These are phyloP conservation scores for Pseudorasbora parva DNA, from an alignment of 2,113 vertebrate species.

Conservation along the genomic window DNA sequence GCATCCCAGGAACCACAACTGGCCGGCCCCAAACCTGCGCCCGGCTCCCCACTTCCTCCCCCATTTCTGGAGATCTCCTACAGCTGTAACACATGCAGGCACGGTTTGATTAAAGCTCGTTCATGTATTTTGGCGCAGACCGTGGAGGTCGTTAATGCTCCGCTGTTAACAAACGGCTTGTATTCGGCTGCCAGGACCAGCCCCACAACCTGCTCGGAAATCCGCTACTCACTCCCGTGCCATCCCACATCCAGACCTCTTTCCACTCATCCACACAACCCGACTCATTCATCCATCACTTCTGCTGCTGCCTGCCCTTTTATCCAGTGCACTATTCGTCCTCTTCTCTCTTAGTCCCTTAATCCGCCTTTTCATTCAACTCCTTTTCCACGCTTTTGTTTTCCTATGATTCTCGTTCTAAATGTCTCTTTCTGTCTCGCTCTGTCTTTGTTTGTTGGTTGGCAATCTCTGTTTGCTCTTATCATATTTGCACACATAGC, in stretches of 20 bases:
- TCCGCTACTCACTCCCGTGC: neutral
- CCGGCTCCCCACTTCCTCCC: constrained; percentile 48
- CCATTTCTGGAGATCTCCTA: constrained; percentile 47
- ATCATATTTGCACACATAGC: constrained; percentile 67
- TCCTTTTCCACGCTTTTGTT: constrained; percentile 45
- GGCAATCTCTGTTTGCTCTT: constrained; percentile 57
- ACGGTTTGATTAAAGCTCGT: constrained; percentile 72
- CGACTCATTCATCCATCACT: constrained; percentile 58
- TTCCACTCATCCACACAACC: constrained; percentile 28
- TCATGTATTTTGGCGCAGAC: constrained; percentile 66
- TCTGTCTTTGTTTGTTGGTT: constrained; percentile 56
- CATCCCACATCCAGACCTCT: constrained; percentile 56
- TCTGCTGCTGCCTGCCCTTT: constrained; percentile 2
- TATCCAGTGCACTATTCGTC: neutral
- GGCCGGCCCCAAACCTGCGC: neutral
- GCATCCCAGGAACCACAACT: constrained; percentile 15
- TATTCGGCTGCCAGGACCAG: constrained; percentile 51
- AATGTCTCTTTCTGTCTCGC: constrained; percentile 50
- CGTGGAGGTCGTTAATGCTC: constrained; percentile 58
- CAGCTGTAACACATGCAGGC: constrained; percentile 63
- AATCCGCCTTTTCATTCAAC: constrained; percentile 22
- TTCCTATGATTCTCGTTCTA: constrained; percentile 51
- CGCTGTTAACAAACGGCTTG: constrained; percentile 71
- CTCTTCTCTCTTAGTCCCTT: constrained; percentile 24
- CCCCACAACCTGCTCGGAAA: constrained; percentile 27